Evolutionary conservation across 2,113 vertebrate genomes (phyloP), one percentile per base, ranked within the genome.

Genomic region (Pyrgilauda ruficollis): DNA sequence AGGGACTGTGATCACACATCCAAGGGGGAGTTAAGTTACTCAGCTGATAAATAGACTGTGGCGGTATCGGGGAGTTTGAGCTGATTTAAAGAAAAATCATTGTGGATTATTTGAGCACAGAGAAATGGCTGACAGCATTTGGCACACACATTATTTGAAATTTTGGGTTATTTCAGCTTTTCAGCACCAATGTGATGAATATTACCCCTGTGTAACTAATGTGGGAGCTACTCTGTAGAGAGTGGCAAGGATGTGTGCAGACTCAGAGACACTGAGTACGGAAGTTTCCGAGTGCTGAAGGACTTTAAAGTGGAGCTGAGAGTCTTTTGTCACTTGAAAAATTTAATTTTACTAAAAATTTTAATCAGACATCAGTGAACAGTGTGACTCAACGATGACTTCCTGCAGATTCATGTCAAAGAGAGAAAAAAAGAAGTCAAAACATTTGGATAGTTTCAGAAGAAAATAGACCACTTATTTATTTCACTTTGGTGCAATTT

Each of bases 261-360:
- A 4, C 50, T 49, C 43, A 41, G 33, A 46, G 41, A 13, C 19
- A 14, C 16, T 0, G 0, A 22, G 11, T 2, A 5, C 0, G 1
- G 67, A 74, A 83, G 27, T 43, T 94, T 67, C 64, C 2, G 7
- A 70, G 55, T 9, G 27, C 30, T 63, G 39, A 53, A 13, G 30
- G 33, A 55, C 13, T 23, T 33, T 16, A 52, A 56, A 72, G 39
- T 3, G 66, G 39, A 61, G 69, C 31, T 55, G 37, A 18, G n/a
- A 78, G 52, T 17, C 5, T 88, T 58, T 67, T 62, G 52, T 67
- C 76, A 55, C 55, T 22, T n/a, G 44, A 49, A 37, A 79, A 66
- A 83, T 53, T 53, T 35, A 30, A 67, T 89, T 73, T 89, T 66
- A 49, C 44, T 41, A 12, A 30, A 58, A 86, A 39, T 28, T 35